Evolutionary conservation across 1,140 invertebrate genomes (phyloP), one percentile per base, ranked within the genome.

Genomic region (Papilio polyxenes): DNA sequence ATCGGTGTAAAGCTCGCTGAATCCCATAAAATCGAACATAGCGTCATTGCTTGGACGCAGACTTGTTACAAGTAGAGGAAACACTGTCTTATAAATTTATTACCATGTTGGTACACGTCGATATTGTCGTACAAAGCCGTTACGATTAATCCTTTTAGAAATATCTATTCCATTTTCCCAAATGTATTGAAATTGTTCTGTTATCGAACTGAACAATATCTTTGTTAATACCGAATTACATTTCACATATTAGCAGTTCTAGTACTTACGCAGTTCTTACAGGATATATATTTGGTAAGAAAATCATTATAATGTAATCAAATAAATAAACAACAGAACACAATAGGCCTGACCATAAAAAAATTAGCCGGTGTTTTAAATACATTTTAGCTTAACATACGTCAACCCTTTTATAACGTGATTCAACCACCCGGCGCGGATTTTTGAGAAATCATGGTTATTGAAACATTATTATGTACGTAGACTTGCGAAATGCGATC

Each of bases 51-150:
- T 65, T 65, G 62, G 23, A 65, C 23, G 6, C 23, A 31, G 23
- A 23, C 23, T 65, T 65, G 62, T 65, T 23, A 65, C 23, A 65
- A 23, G 62, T 10, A 31, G 62, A 65, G 62, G 51, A 20, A n/a
- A 62, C n/a, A 20, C 7, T 31, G 20, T 65, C 62, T 65, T 23
- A 65, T 65, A 65, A 65, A 65, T 65, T 65, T 65, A 65, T 65
- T 65, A 65, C 23, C 62, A 23, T 65, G 62, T 65, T 65, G 10
- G 62, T 65, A 31, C 23, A 65, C 62, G 23, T 23, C 20, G 62
- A 23, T 65, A 65, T 13, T 65, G 62, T 65, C 62, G 10, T 65
- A 65, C 23, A 65, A 65, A 23, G 62, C 62, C 23, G 23, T 65
- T 65, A 65, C 62, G 20, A 65, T 65, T 31, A 65, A 65, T 65